Evolutionary conservation across 2,797 vertebrate genomes (phyloP), one percentile per base, ranked within the genome.

Genomic region (Pipistrellus pipistrellus): DNA sequence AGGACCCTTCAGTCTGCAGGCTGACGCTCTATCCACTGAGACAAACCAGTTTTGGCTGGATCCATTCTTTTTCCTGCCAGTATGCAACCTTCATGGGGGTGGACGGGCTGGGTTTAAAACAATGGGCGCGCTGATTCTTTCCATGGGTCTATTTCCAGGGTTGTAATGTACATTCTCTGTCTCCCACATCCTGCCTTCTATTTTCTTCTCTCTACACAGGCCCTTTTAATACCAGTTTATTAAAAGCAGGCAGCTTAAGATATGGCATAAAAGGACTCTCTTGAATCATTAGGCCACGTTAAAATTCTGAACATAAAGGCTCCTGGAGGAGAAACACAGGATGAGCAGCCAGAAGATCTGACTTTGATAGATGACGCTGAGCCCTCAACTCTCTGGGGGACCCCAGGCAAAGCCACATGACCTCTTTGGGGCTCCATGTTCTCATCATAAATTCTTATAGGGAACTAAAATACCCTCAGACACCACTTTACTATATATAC

Each of bases 131-230:
- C 4, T 48, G 89, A 55, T 75, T 71, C 91, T 94, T 90, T 73
- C 68, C 75, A 8, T 51, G 72, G 64, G 27, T 81, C 90, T 94
- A 53, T 95, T 96, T 96, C 87, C 82, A 93, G 94, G 51, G 38
- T 38, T 75, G 77, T 84, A 91, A 96, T 90, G 23, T 85, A 71
- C 55, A 71, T 88, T 82, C 62, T 90, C 55, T 85, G 23, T 94
- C 89, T 48, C 73, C 91, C 62, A 93, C 93, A 94, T 90, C 85
- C 93, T 91, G 81, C 69, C 78, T 95, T 90, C 94, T 95, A 71
- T 95, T 93, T 93, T 88, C 89, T 90, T 91, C 81, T 82, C 55
- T 68, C 81, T 82, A 81, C 21, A 73, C 69, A 90, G 76, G 73
- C 77, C 35, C 72, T 88, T 53, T 93, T 76, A 96, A 95, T 87